Conservation (phyloP, 1,140 invertebrate species). For the Oreohelix idahoensis region DNA sequence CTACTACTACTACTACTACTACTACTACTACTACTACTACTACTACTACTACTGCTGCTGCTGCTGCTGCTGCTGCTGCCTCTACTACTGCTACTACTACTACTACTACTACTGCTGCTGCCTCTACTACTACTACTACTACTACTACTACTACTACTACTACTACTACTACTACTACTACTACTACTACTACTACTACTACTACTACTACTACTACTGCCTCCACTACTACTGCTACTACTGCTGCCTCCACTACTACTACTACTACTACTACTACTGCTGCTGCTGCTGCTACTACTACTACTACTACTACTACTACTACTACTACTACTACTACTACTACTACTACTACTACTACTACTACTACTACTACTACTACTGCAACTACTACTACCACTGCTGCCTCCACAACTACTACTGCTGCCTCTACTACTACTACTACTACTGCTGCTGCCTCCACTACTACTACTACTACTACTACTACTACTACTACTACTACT, state of each 20-base stretch:
- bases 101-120: too few species aligned
- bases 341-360: slow-evolving; percentile 15
- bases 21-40: slow-evolving; percentile 29
- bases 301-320: slow-evolving; percentile 17
- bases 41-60: neutral
- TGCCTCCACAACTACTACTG: too few species aligned
- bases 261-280: slow-evolving; percentile 34
- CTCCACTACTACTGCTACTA: slow-evolving; percentile 43
- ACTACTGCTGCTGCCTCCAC: too few species aligned
- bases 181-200: slow-evolving; percentile 50
- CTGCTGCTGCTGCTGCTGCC: too few species aligned
- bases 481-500: neutral
- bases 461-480: neutral
- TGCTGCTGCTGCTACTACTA: slow-evolving; percentile 27
- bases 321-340: neutral
- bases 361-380: too few species aligned
- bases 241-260: slow-evolving; percentile 44
- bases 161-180: slow-evolving; percentile 48
- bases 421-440: slow-evolving; percentile 5
- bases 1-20: slow-evolving; percentile 4
- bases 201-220: too few species aligned
- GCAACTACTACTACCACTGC: too few species aligned
- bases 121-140: too few species aligned
- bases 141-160: slow-evolving; percentile 4
- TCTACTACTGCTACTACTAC: too few species aligned